A percentile compares a stretch with the other conserved stretches of the same genome.
Conservation (phyloP, 2,113 vertebrate genomes). For the Podarcis raffonei region DNA sequence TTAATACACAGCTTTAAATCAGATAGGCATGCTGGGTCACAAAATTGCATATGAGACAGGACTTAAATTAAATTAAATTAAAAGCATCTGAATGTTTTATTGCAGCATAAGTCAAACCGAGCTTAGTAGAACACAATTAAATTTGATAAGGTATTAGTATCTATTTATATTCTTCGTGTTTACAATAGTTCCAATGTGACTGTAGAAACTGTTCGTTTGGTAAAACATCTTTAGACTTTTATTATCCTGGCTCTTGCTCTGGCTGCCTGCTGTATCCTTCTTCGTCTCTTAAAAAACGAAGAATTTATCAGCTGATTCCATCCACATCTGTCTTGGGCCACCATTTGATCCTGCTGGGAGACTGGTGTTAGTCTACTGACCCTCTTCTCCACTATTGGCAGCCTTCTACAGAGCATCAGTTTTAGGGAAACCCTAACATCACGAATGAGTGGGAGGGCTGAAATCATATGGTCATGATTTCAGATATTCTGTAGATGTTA, state of each 20-base stretch:
- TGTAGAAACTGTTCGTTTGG: accelerated
- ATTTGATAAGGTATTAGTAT: background rate
- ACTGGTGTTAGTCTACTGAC: background rate
- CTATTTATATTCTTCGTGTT: background rate
- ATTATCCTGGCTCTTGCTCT: background rate
- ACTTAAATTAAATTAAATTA: slow-evolving; percentile 11
- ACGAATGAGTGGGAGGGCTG: too few relatives aligned
- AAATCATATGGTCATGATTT: background rate
- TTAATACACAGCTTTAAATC: background rate
- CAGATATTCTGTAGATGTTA: background rate
- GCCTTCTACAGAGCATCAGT: background rate
- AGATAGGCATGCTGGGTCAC: background rate
- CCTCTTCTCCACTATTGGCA: background rate
- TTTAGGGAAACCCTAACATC: background rate
- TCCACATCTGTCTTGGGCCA: background rate
- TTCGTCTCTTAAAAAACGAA: background rate
- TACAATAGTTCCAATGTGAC: background rate
- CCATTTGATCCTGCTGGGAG: background rate
- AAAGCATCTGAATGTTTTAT: background rate
- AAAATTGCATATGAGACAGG: background rate
- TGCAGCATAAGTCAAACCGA: slow-evolving; percentile 22
- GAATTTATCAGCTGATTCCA: background rate
- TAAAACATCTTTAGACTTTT: background rate
- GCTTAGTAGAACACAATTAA: background rate
- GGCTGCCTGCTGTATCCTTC: background rate